These are phyloP conservation scores for Chrysemys picta DNA, from an alignment of 2,113 vertebrate genomes.

Conservation along the genomic window DNA sequence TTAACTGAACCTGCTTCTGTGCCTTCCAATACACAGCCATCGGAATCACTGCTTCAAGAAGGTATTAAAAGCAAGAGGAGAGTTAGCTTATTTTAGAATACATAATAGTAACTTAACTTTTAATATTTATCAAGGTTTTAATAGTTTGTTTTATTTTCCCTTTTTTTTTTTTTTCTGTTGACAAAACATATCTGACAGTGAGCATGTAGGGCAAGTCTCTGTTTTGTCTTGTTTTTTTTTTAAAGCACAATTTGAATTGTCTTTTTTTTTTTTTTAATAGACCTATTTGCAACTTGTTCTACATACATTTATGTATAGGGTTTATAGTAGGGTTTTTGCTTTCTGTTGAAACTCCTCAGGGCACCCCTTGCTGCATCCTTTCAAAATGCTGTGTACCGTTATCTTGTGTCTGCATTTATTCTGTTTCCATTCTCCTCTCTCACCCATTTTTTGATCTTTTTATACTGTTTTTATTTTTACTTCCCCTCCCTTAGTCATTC, in stretches of 20 bases:
- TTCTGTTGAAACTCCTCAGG: background rate
- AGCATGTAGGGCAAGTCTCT: background rate
- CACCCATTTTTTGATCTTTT: background rate
- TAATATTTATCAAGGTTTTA: background rate
- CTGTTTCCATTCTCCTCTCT: background rate
- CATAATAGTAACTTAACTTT: background rate
- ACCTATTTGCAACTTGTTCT: background rate
- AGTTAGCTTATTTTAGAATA: background rate
- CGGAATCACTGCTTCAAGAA: conserved; percentile 70
- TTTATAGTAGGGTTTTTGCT: background rate
- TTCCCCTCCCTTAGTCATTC: background rate
- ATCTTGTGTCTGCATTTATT: background rate
- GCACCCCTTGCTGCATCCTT: background rate
- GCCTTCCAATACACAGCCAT: conserved; percentile 44
- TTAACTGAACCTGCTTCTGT: conserved; percentile 38
- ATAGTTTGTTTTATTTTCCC: background rate
- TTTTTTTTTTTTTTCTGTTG: background rate
- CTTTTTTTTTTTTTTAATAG: background rate
- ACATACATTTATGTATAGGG: background rate
- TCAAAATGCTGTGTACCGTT: background rate
- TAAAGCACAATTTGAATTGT: background rate
- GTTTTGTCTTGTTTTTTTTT: background rate
- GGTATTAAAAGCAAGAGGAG: conserved; percentile 68
- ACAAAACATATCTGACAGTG: background rate
- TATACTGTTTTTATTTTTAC: background rate